A percentile compares a stretch with the other conserved stretches of the same genome.
Conservation (phyloP, 2,888 invertebrate genomes). For the Scaptomyza polygonia region DNA sequence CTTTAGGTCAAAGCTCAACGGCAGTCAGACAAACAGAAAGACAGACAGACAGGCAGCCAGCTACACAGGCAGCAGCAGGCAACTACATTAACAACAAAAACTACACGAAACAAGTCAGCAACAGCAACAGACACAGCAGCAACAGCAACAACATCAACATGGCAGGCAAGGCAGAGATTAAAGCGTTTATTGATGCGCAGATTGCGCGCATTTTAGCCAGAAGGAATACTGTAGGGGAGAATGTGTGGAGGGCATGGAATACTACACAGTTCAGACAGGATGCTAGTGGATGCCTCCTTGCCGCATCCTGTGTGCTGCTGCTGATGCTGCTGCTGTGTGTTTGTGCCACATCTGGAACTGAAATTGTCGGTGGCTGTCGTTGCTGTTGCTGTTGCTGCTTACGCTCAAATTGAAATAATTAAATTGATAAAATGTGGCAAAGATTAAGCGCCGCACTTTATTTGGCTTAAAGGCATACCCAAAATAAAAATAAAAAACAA, state of each 20-base stretch:
- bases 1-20: constrained; percentile 80
- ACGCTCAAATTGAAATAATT: constrained; percentile 80
- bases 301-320: constrained; percentile 25
- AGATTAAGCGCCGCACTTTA: constrained; percentile 80
- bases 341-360: constrained; percentile 65
- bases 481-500: constrained; percentile 13
- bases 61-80: constrained; percentile 35
- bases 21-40: constrained; percentile 48
- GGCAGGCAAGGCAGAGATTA: constrained; percentile 78
- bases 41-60: constrained; percentile 21
- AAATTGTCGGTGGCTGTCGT: constrained; percentile 65
- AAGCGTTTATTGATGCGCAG: constrained; percentile 79
- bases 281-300: constrained; percentile 51
- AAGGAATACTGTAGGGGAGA: constrained; percentile 48
- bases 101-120: constrained; percentile 41
- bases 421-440: constrained; percentile 80
- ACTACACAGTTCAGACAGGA: constrained; percentile 42
- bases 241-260: constrained; percentile 17
- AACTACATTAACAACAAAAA: constrained; percentile 26
- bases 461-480: constrained; percentile 77
- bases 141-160: constrained; percentile 60
- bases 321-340: constrained; percentile 23
- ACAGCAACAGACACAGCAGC: constrained; percentile 39
- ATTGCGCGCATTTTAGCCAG: constrained; percentile 81
- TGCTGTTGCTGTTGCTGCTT: constrained; percentile 66